Base-by-base conservation (phyloP, 2,113 vertebrate genomes). In the Macquaria ambigua region DNA sequence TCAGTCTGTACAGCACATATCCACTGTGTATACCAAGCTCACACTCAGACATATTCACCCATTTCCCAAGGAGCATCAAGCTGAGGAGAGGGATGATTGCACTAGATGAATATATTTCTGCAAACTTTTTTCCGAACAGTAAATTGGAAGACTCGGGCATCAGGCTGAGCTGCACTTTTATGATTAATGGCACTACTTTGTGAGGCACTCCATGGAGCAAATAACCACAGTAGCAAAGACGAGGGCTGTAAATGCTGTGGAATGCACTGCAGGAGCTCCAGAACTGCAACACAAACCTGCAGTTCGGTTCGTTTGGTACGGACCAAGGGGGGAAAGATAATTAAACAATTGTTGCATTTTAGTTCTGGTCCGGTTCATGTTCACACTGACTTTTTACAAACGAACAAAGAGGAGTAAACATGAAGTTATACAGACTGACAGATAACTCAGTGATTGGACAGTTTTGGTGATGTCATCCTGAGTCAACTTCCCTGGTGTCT, bases 121-220 rank as follows among this genome's bases (percentile, higher is more conserved):
- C 34, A 81, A 87, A 89, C 63, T 64, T 85, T 63, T 64, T 61
- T 62, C 28, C 20, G 10, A 52, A 21, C 43, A 66, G 66, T 82
- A 76, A 86, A 86, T 80, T 74, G 23, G 55, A 61, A 28, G 56
- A 66, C 28, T 67, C 18, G 58, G 70, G 25, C 74, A 8, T 69
- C 64, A 43, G 81, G 37, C 68, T 53, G 59, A 79, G 86, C 77
- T 73, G 55, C 86, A 68, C 75, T 79, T 78, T 70, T 53, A 34
- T 86, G 90, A 92, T 89, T 84, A 91, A 93, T 90, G 86, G 72
- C 84, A 10, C 31, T 56, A 53, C 67, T 87, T 70, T 70, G 62
- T 11, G 81, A 83, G 74, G n/a, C 62, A 18, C 55, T 84, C 67
- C 21, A 56, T 50, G 53, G 68, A 84, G 81, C 74, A 82, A 84